Percentiles rank a stretch among this genome's conserved stretches.
Conservation (phyloP, 2,113 vertebrate species). For the Lampris incognitus region DNA sequence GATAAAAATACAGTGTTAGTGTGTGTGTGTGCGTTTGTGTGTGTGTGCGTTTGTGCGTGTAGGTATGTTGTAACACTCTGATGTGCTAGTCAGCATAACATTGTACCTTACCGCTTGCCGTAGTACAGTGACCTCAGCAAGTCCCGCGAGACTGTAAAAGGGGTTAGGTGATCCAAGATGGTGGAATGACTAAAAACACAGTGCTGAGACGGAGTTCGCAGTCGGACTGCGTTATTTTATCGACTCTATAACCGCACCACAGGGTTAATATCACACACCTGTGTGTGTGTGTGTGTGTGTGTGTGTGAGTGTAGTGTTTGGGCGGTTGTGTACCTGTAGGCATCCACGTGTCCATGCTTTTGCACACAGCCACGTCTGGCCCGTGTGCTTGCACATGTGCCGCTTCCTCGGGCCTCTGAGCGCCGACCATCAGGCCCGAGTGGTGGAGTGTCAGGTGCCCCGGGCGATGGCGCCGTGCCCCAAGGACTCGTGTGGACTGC, state of each 20-base stretch:
- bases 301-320: slow-evolving; percentile 21
- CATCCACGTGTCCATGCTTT: not conserved
- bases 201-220: too few species aligned
- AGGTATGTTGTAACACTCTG: not conserved
- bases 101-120: too few species aligned
- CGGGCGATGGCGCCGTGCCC: slow-evolving; percentile 57
- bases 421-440: slow-evolving; percentile 28
- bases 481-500: slow-evolving; percentile 48
- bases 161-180: too few species aligned
- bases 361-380: too few species aligned
- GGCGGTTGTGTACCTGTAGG: not conserved
- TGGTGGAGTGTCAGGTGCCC: slow-evolving; percentile 57
- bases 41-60: too few species aligned
- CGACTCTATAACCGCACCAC: too few species aligned
- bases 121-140: too few species aligned
- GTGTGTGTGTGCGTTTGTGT: slow-evolving; percentile 4
- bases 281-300: slow-evolving; percentile 11
- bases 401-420: slow-evolving; percentile 31
- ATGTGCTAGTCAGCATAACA: too few species aligned
- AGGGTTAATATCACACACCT: too few species aligned
- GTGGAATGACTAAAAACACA: too few species aligned
- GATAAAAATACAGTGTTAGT: slow-evolving; percentile 27
- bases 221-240: too few species aligned
- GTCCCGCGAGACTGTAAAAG: too few species aligned
- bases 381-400: slow-evolving; percentile 19